Evolutionary conservation across 2,888 invertebrate genomes (phyloP).

Genomic region (Nomada fabriciana): DNA sequence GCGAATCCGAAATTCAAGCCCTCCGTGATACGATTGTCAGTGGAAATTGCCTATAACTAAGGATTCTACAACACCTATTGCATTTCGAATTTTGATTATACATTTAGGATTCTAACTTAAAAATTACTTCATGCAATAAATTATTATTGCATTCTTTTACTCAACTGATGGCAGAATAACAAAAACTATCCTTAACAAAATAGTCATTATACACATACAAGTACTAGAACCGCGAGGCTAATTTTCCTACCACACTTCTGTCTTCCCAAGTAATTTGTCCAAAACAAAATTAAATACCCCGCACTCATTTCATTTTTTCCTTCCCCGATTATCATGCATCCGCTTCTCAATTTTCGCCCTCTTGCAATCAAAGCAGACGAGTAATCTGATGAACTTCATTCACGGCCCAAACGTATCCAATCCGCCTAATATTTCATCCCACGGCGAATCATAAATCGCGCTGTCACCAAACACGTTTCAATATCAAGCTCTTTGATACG

Average conservation of each 20-base stretch:
- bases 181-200: background rate
- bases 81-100: background rate
- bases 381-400: constrained; percentile 29
- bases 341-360: constrained; percentile 50
- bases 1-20: constrained; percentile 29
- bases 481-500: constrained; percentile 19
- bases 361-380: constrained; percentile 29
- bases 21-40: constrained; percentile 35
- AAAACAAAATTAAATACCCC: constrained; percentile 31
- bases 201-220: background rate
- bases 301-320: constrained; percentile 24
- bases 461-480: constrained; percentile 10
- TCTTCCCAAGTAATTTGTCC: constrained; percentile 11
- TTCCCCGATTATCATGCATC: constrained; percentile 43
- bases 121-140: background rate
- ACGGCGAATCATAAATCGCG: constrained; percentile 5
- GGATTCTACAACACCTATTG: background rate
- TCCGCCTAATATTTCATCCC: constrained; percentile 16
- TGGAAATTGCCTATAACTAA: background rate
- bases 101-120: background rate
- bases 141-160: background rate
- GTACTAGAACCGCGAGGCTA: too few species aligned
- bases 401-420: constrained; percentile 14
- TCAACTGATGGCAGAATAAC: background rate
- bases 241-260: background rate